These are phyloP conservation scores for Eupeodes latifasciatus DNA, from an alignment of 2,888 invertebrate genomes.

Conservation along the genomic window DNA sequence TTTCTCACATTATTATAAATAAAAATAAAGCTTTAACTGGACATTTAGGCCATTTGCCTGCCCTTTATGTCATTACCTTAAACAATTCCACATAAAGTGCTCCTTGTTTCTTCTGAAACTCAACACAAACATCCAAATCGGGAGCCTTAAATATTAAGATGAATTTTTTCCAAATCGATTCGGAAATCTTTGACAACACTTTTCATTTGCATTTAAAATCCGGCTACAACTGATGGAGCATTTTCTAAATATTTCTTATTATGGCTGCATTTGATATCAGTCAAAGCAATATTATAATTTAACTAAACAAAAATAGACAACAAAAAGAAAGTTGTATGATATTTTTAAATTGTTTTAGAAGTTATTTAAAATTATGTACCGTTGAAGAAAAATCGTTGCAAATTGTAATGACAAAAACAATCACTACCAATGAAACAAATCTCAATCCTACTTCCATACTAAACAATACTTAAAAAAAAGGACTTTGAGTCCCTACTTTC, in stretches of 20 bases:
- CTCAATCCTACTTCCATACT: no score
- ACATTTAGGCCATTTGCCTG: slow-evolving; percentile 30
- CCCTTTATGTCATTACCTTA: background rate
- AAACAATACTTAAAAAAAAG: no score
- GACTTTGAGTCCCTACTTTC: no score
- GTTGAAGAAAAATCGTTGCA: no score
- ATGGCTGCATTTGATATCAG: background rate
- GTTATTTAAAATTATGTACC: no score
- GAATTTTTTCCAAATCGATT: background rate
- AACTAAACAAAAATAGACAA: background rate
- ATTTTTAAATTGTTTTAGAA: no score
- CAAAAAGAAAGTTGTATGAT: no score
- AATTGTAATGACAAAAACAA: no score
- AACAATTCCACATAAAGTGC: background rate
- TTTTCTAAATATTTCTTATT: background rate
- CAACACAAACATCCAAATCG: background rate
- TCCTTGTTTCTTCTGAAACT: background rate
- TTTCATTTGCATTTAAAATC: slow-evolving; percentile 7
- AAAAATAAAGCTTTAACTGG: slow-evolving; percentile 23
- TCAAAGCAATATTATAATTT: background rate
- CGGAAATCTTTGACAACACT: background rate
- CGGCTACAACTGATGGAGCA: background rate
- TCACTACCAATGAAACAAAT: no score
- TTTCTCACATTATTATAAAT: background rate
- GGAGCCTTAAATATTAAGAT: background rate